Evolutionary conservation across 2,113 vertebrate genomes (phyloP), one percentile per base, ranked within the genome.

Genomic region (Siphamia tubifer): DNA sequence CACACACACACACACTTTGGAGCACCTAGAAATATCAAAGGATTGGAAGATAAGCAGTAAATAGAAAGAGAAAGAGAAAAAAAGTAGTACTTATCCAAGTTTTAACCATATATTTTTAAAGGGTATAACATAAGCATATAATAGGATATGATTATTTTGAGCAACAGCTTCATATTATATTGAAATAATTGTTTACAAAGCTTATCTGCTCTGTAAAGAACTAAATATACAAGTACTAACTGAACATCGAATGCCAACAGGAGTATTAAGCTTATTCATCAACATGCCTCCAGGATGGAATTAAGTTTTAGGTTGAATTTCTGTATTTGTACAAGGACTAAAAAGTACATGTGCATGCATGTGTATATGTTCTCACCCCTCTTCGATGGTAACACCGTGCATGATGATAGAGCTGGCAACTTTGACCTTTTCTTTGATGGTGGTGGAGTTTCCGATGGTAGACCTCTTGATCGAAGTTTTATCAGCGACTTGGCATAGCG

Each of bases 381-480:
- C 97, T 58, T 98, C 95, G 48, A 99, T 91, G 12, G 93, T 98
- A 76, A 98, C 96, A 13, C 93, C 94, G 48, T 96, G 96, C 98
- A 99, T 99, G 82, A 99, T 93, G 90, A 99, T 95, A 58, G 96
- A 98, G 87, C 93, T 98, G 66, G 91, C 93, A 77, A 99, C 90
- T 90, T 96, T 96, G 68, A 96, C 96, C 92, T 93, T 96, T 54
- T 97, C 96, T 87, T 89, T 94, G 60, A 99, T 88, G 2, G 60
- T 76, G 66, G 95, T 95, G 52, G 86, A 90, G 77, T 89, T 91
- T 35, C 98, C 97, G 0, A 99, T 88, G 30, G 95, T 92, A 6
- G 96, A 97, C 61, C 86, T 93, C 80, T 98, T 98, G 81, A 99
- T 93, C 31, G 96, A 96, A 2, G 96, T 94, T 82, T 96, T 98